Percentiles rank a stretch among this genome's conserved stretches.
Evolutionary conservation across 2,797 vertebrate species (phyloP).

Genomic region (Coranthus polyacanthus): DNA sequence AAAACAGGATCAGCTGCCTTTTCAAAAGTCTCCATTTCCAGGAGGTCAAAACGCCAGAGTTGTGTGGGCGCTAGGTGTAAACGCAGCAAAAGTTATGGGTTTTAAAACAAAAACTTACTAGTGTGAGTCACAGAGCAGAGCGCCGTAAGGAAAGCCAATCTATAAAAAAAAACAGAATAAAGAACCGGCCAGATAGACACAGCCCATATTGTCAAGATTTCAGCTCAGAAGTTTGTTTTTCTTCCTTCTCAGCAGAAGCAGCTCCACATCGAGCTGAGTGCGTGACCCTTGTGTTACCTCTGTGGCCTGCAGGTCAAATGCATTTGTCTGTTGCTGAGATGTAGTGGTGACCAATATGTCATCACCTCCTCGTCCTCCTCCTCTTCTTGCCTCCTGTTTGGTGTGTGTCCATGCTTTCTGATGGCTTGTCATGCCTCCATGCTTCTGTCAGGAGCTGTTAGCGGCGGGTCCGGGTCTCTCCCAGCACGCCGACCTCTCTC

Average conservation of each 20-base stretch:
- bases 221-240: not conserved
- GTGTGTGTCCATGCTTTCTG: slow-evolving; percentile 30
- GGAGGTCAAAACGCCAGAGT: too few species aligned
- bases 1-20: too few species aligned
- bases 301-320: slow-evolving; percentile 24
- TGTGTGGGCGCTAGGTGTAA: too few species aligned
- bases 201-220: slow-evolving; percentile 3
- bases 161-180: too few species aligned
- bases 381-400: not conserved
- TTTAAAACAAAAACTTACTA: too few species aligned
- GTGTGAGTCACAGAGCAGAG: too few species aligned
- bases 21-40: too few species aligned
- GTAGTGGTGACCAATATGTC: slow-evolving; percentile 35
- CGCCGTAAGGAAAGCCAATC: too few species aligned
- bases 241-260: not conserved
- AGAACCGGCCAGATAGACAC: too few species aligned
- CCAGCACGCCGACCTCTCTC: slow-evolving; percentile 8
- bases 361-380: slow-evolving; percentile 10
- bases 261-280: not conserved
- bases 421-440: slow-evolving; percentile 25
- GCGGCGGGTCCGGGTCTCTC: not conserved
- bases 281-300: slow-evolving; percentile 19
- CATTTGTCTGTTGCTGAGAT: slow-evolving; percentile 43
- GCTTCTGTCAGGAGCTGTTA: slow-evolving; percentile 52
- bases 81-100: too few species aligned